Evolutionary conservation across 2,797 vertebrate genomes (phyloP), one percentile per base, ranked within the genome.

Genomic region (Tiaroga cobitis): DNA sequence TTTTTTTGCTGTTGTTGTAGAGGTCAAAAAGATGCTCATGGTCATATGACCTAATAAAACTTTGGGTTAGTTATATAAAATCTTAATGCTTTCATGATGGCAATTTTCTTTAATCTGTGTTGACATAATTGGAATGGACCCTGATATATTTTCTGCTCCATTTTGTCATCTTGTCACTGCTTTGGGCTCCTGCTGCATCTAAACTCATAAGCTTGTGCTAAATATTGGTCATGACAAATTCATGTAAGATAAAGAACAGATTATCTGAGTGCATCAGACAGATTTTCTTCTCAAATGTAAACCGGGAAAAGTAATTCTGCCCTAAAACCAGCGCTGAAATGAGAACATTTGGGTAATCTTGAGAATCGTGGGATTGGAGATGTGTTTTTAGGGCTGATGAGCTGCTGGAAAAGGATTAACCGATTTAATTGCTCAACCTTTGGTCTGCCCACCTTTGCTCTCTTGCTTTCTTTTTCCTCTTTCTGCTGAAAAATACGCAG

Each of bases 341-440:
- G 11, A 67, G 29, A 24, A 54, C 8, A 2, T 41, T 80, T 80
- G 32, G 24, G 10, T 86, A 43, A 80, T n/a, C 18, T n/a, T 63
- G 21, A 68, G 26, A 54, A 73, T 78, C 70, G 56, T 61, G 61
- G 65, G 65, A 37, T 24, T 63, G 9, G 21, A 26, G 29, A 34
- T 46, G 70, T 73, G 29, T 61, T 34, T 68, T 54, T 61, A 34
- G 24, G 39, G 15, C 46, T 16, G 69, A 76, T 69, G 65, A 83
- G 81, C 61, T 46, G 81, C 56, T 92, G 80, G 93, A 89, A 72
- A 90, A 94, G 94, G 82, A 94, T 94, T 94, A 95, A 94, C 94
- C 80, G 67, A 82, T 89, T 91, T 93, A 93, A 94, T 91, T 91
- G 92, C 90, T 91, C 91, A 92, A 96, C 93, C 94, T 95, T 94